Evolutionary conservation across 2,113 vertebrate species (phyloP).

Genomic region (Lagopus muta): DNA sequence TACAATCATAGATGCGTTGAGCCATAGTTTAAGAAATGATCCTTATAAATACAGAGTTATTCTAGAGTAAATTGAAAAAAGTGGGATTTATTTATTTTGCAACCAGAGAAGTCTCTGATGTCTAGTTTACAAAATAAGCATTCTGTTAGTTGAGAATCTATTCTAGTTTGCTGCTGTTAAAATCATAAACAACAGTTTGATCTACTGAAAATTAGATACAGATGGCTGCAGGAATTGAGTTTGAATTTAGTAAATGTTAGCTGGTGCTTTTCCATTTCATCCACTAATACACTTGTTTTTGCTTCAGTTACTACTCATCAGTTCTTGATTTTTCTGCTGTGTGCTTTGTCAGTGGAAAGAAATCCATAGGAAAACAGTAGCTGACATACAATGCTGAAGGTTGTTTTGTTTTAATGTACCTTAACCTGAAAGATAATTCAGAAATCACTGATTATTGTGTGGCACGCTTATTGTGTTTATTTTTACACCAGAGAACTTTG

Average conservation of each 20-base stretch:
- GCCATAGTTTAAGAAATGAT: neutral
- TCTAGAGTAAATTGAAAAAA: neutral
- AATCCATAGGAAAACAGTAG: neutral
- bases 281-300: neutral
- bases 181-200: slow-evolving; percentile 22
- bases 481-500: neutral
- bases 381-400: neutral
- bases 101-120: neutral
- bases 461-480: neutral
- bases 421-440: neutral
- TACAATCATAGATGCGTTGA: neutral
- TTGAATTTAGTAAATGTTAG: slow-evolving; percentile 63
- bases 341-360: neutral
- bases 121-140: neutral
- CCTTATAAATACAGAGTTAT: neutral
- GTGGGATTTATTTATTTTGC: neutral
- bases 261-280: neutral
- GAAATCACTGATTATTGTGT: neutral
- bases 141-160: slow-evolving; percentile 19
- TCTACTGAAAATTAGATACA: slow-evolving; percentile 60
- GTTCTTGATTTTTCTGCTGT: neutral
- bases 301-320: neutral
- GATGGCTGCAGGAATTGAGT: slow-evolving; percentile 48
- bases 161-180: slow-evolving; percentile 35
- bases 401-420: neutral